These are phyloP conservation scores for Samia ricini DNA, from an alignment of 1,140 invertebrate genomes.

Conservation along the genomic window DNA sequence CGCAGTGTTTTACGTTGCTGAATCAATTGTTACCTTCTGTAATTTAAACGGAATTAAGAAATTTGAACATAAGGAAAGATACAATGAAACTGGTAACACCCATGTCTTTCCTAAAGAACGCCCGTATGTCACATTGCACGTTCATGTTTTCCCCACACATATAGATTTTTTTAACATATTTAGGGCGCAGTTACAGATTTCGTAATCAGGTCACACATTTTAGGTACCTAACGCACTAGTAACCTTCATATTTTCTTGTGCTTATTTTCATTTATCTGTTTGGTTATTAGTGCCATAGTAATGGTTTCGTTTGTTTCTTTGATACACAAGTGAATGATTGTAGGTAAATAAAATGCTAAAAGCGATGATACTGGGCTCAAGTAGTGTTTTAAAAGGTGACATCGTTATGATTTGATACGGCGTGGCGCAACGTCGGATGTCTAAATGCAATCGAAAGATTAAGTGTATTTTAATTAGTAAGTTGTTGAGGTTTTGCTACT, in stretches of 20 bases:
- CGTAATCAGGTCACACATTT: not conserved
- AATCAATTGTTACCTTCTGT: no score
- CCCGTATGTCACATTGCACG: not conserved
- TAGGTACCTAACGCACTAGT: conserved; percentile 1
- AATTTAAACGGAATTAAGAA: not conserved
- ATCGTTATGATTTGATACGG: conserved; percentile 3
- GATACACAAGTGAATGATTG: not conserved
- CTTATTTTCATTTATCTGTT: not conserved
- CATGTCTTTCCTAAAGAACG: not conserved
- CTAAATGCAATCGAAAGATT: not conserved
- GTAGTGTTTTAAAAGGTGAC: not conserved
- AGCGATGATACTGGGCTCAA: conserved; percentile 13
- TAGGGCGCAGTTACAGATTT: not conserved
- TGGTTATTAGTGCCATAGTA: not conserved
- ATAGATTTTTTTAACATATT: not conserved
- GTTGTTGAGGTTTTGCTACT: not conserved
- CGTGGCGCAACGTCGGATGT: not conserved
- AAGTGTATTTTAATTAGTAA: not conserved
- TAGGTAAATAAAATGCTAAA: conserved; percentile 28
- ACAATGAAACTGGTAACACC: not conserved
- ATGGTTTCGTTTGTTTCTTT: not conserved
- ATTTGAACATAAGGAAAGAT: not conserved
- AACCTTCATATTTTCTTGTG: conserved; percentile 1
- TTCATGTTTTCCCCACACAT: not conserved
- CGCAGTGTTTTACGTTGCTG: no score